Evolutionary conservation across 2,797 vertebrate species (phyloP), one percentile per base, ranked within the genome.

Genomic region (Sebastes hubbsi): DNA sequence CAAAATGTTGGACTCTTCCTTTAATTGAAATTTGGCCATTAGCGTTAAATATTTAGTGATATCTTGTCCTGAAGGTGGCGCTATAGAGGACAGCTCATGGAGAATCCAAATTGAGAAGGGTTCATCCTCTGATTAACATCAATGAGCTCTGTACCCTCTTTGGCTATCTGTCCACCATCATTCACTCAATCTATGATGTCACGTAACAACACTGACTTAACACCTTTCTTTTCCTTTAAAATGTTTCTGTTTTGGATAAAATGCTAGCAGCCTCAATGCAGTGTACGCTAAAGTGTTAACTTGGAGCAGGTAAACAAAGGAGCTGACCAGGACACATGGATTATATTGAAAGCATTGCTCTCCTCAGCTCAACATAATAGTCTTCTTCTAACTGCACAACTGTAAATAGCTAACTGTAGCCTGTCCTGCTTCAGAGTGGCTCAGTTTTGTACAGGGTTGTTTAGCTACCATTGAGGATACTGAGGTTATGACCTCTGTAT

Each of bases 51-150:
- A 16, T 52, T 67, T 64, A 2, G 6, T 59, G 27, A 27, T 54
- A 38, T 38, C 29, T 79, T 65, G 67, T 74, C 75, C 75, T 71
- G 68, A 77, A 42, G 87, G 38, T 65, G 81, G 70, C 5, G 16
- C 68, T 77, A 42, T 42, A 36, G 30, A 79, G 59, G 56, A 79
- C 18, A 77, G 54, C 27, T 59, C 52, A 66, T 14, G 29, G 8
- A 59, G 25, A 22, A 46, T 27, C 64, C 12, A 24, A 32, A 56
- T 49, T 29, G 14, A 18, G 56, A 27, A 58, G 42, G 11, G 54
- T 64, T 49, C 24, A 54, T 77, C 32, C 64, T 81, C 54, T 81
- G 49, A 70, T 64, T 60, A 55, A 68, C 46, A 24, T 46, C 32
- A 62, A 2, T 65, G 68, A 46, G 67, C 61, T 75, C 30, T n/a